Evolutionary conservation across 2,113 vertebrate genomes (phyloP).

Genomic region (Takifugu flavidus): DNA sequence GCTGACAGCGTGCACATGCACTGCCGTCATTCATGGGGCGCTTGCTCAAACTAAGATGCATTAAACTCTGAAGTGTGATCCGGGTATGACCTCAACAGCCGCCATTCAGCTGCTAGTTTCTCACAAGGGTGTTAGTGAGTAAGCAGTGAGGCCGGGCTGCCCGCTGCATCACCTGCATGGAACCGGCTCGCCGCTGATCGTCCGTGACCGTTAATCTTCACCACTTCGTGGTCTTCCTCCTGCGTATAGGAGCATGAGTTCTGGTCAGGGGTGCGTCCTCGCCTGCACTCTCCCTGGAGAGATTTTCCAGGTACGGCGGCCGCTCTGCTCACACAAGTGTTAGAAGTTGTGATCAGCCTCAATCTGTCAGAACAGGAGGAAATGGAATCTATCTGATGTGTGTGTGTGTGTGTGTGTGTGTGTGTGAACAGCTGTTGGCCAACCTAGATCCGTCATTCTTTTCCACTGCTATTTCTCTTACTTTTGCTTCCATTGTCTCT

Average conservation of each 20-base stretch:
- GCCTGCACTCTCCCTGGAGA: constrained; percentile 55
- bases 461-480: constrained; percentile 26
- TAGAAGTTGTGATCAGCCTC: constrained; percentile 43
- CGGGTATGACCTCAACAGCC: constrained; percentile 30
- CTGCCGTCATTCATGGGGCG: not conserved
- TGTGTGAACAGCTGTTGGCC: constrained; percentile 13
- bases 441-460: constrained; percentile 57
- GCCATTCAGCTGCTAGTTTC: constrained; percentile 42
- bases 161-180: constrained; percentile 19
- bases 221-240: constrained; percentile 17
- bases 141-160: constrained; percentile 37
- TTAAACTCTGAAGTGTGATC: constrained; percentile 27
- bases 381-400: constrained; percentile 2
- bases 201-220: constrained; percentile 16
- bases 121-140: constrained; percentile 17
- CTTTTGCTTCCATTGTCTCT: constrained; percentile 6
- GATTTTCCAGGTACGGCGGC: constrained; percentile 64
- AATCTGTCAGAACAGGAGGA: constrained; percentile 54
- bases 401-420: constrained; percentile 1
- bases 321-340: constrained; percentile 23
- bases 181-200: constrained; percentile 13
- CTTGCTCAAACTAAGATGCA: constrained; percentile 22
- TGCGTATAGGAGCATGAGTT: constrained; percentile 45
- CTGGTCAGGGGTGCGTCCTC: constrained; percentile 56
- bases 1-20: not conserved